These are phyloP conservation scores for Calephelis nemesis DNA, from an alignment of 1,140 invertebrate genomes.

Conservation along the genomic window DNA sequence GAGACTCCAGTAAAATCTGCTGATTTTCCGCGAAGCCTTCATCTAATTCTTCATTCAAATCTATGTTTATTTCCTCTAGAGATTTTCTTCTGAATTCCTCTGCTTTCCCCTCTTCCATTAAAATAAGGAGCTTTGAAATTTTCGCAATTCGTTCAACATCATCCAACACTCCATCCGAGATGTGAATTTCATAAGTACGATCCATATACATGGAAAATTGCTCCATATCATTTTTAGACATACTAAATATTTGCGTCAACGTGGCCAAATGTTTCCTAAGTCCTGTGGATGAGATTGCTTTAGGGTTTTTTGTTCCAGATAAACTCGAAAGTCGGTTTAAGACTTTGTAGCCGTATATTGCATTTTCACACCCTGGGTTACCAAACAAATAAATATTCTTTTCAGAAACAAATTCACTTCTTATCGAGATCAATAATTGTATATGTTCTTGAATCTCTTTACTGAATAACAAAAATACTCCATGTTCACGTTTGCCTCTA, in stretches of 20 bases:
- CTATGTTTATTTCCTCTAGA: constrained; percentile 52
- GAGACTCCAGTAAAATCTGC: constrained; percentile 13
- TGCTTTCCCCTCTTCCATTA: constrained; percentile 54
- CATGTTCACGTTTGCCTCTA: neutral
- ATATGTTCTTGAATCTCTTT: neutral
- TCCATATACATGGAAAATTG: constrained; percentile 50
- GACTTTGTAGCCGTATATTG: constrained; percentile 48
- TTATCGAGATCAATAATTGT: too few relatives aligned
- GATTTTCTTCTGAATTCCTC: constrained; percentile 46
- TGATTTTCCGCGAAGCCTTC: constrained; percentile 7
- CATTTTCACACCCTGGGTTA: neutral
- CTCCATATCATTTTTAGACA: constrained; percentile 46
- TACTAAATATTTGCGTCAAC: constrained; percentile 49
- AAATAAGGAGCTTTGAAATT: constrained; percentile 18
- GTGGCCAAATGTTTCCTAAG: constrained; percentile 55
- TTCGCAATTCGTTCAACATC: constrained; percentile 29
- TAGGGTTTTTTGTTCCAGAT: constrained; percentile 43
- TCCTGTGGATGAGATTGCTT: constrained; percentile 41
- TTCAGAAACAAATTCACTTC: neutral
- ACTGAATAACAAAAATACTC: neutral
- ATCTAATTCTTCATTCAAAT: constrained; percentile 36
- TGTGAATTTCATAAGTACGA: constrained; percentile 32
- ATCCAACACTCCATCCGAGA: constrained; percentile 25
- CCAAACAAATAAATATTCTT: neutral
- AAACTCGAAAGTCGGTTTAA: constrained; percentile 38